Evolutionary conservation across 2,113 vertebrate genomes (phyloP).

Genomic region (Trochalopteron elliotii): DNA sequence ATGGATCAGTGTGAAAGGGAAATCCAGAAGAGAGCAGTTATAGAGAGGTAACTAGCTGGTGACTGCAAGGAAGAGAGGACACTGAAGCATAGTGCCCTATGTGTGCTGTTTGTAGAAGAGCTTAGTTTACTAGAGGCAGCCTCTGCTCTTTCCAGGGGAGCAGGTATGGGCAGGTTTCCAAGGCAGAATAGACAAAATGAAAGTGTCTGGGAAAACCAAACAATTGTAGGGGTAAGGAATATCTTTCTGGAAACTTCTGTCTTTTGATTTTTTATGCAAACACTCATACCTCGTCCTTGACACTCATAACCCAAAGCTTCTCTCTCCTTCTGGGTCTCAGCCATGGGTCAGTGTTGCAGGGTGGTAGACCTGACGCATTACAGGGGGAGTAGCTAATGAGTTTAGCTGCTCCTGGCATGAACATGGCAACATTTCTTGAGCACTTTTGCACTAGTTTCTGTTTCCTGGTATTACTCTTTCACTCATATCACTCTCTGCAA

Average conservation of each 20-base stretch:
- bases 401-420: neutral
- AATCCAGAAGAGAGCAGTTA: neutral
- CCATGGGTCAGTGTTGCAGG: neutral
- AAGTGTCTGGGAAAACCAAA: neutral
- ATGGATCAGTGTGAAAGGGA: neutral
- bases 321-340: neutral
- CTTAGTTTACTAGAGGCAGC: neutral
- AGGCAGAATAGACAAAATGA: neutral
- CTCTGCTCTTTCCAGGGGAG: neutral
- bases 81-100: neutral
- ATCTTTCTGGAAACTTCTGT: neutral
- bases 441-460: neutral
- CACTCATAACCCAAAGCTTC: neutral
- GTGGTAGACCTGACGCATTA: neutral
- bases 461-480: neutral
- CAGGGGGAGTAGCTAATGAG: neutral
- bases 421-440: neutral
- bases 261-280: neutral
- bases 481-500: neutral
- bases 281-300: neutral
- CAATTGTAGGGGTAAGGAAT: neutral
- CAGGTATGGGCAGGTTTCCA: neutral
- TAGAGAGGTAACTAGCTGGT: neutral
- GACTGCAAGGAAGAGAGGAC: neutral
- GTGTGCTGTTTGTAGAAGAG: neutral